Evolutionary conservation across 2,797 vertebrate species (phyloP), one percentile per base, ranked within the genome.

Genomic region (Silurus lanzhouensis): DNA sequence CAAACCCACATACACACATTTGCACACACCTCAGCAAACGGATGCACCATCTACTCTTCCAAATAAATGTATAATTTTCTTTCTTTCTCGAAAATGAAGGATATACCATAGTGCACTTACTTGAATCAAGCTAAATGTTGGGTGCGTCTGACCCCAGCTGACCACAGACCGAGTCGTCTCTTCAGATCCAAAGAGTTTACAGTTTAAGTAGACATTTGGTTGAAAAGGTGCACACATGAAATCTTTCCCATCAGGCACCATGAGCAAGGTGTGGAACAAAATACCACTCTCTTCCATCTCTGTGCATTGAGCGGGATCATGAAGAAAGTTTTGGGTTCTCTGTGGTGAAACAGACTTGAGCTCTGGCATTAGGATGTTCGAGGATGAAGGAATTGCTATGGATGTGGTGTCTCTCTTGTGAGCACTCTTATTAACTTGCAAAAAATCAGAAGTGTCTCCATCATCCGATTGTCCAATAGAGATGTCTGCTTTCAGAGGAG

Each of bases 171-270:
- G 96, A 0, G 94, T 93, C 0, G 93, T 95, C 90, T 96, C 97
- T 85, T 98, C 95, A 0, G 94, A 94, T 92, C 95, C 96, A 84
- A 99, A 97, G 82, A 99, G 93, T 82, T 97, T 99, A 92, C 96
- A 98, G 89, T 94, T 98, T 75, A 99, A 92, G 92, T 99, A 99
- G 9, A 97, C 81, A 0, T 96, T 98, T 55, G 95, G 96, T 19
- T 95, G 67, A 13, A 57, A 31, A 0, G 92, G 90, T 20, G 89
- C 92, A 74, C 90, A 91, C 84, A 22, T 75, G 46, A 98, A 97
- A 85, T 96, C 95, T 91, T 94, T 97, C 60, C 98, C 98, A 58
- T 97, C 94, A 0, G 96, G 96, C 70, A 99, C 97, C 97, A 98
- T 96, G 84, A 99, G 90, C 0, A 99, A 91, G 68, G 96, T 91